phyloP scores from a whole-genome alignment of 2,797 vertebrate genomes.

The Pseudochromis fuscus region DNA sequence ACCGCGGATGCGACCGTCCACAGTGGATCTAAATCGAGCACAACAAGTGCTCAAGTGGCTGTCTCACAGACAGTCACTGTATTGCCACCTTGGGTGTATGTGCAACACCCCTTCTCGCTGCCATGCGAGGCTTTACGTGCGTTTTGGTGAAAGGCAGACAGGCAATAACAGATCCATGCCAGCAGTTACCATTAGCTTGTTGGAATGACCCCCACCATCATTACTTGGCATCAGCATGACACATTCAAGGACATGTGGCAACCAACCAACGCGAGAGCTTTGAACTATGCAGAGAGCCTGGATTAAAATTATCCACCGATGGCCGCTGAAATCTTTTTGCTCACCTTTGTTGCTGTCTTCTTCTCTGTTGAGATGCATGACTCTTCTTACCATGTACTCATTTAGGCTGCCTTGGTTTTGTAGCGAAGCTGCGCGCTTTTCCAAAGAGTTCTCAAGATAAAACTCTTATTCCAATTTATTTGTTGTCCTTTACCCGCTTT shows the following conservation, averaged over 20 bases:
- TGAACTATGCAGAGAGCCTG: slow-evolving; percentile 55
- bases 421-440: slow-evolving; percentile 48
- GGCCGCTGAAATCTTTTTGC: slow-evolving; percentile 58
- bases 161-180: slow-evolving; percentile 31
- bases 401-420: slow-evolving; percentile 62
- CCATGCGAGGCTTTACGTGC: slow-evolving; percentile 39
- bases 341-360: slow-evolving; percentile 86
- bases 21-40: slow-evolving; percentile 53
- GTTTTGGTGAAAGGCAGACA: slow-evolving; percentile 48
- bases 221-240: slow-evolving; percentile 75
- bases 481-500: slow-evolving; percentile 51
- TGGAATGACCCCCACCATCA: slow-evolving; percentile 72
- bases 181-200: slow-evolving; percentile 61
- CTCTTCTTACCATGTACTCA: slow-evolving; percentile 74
- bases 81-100: slow-evolving; percentile 59
- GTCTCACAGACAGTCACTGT: slow-evolving; percentile 54
- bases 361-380: slow-evolving; percentile 87
- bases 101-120: slow-evolving; percentile 53
- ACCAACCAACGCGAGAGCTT: slow-evolving; percentile 74
- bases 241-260: slow-evolving; percentile 83
- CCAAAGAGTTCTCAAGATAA: slow-evolving; percentile 64
- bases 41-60: slow-evolving; percentile 81
- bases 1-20: slow-evolving; percentile 24
- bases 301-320: slow-evolving; percentile 39
- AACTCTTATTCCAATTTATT: slow-evolving; percentile 78